Percentiles rank a stretch among this genome's conserved stretches.
phyloP scores from a whole-genome alignment of 2,113 vertebrate species.

The Erythrolamprus reginae region DNA sequence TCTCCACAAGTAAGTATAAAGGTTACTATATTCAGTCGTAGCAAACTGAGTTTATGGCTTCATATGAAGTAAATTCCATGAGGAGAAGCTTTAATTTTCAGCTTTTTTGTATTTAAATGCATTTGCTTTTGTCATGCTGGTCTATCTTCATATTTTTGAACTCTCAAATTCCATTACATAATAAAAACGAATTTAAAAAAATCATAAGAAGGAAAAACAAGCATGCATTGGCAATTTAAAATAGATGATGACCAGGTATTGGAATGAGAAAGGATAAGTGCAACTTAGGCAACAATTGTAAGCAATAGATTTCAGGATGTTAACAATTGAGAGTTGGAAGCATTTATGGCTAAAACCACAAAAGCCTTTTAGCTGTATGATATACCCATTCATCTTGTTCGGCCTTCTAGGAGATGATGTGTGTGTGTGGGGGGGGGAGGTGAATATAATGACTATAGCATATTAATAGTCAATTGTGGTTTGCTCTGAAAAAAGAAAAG shows the following conservation, averaged over 20 bases:
- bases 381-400: constrained; percentile 13
- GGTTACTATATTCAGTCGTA: neutral
- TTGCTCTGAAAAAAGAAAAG: constrained; percentile 10
- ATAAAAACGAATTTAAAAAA: neutral
- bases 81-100: neutral
- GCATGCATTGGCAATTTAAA: neutral
- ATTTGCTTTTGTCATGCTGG: neutral
- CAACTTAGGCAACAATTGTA: constrained; percentile 11
- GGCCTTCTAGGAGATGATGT: constrained; percentile 3
- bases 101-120: neutral
- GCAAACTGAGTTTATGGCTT: neutral
- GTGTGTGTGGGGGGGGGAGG: too few species aligned
- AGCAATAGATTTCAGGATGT: constrained; percentile 18
- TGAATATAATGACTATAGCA: neutral
- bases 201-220: neutral
- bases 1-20: neutral
- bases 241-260: neutral
- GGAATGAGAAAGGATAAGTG: constrained; percentile 10
- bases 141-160: neutral
- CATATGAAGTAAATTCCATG: neutral
- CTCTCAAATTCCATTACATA: neutral
- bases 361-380: constrained; percentile 22
- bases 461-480: constrained; percentile 22
- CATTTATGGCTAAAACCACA: constrained; percentile 17
- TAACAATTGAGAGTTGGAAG: constrained; percentile 17